Base-by-base conservation (phyloP, 2,797 vertebrate species). In the Holocentrus rufus region DNA sequence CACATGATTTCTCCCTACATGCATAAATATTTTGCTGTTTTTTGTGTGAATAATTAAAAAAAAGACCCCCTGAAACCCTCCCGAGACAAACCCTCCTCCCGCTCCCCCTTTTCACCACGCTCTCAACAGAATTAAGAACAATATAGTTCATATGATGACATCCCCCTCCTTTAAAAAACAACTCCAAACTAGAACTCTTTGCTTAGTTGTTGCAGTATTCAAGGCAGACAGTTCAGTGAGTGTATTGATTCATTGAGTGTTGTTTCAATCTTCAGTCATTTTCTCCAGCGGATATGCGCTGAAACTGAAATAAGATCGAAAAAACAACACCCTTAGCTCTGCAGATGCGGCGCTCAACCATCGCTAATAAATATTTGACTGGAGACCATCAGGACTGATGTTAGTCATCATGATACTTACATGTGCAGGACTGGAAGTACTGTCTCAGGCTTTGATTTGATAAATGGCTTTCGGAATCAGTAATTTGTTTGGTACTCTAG, bases 1-100 rank as follows among this genome's bases (percentile, higher is more conserved):
- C 25, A 8, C 59, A 55, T 47, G 2, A 60, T 18, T 65, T 64
- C 79, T 75, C n/a, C 65, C 53, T 74, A 27, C 44, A 82, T 65
- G 69, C 81, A 86, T 89, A 77, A 83, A 87, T 86, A 86, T 86
- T 78, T 85, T 67, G 70, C 72, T 85, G 74, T n/a, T 74, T 73
- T 76, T 77, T 76, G 84, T 87, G 80, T 69, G 74, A 89, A 86
- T 85, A 65, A 89, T 88, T 85, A 57, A 65, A 78, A 66, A n/a
- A 65, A 54, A 1, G 70, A 58, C 44, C 8, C n/a, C 39, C 67
- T 74, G 50, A 74, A 90, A 88, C 75, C 63, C 77, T 76, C 77
- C 74, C 78, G n/a, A n/a, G n/a, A n/a, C n/a, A n/a, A n/a, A n/a
- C n/a, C n/a, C n/a, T 57, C 31, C 39, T 60, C 53, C 69, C 66